Percentiles rank a stretch among this genome's conserved stretches.
phyloP scores from a whole-genome alignment of 2,113 vertebrate genomes.

The Hyla sarda region DNA sequence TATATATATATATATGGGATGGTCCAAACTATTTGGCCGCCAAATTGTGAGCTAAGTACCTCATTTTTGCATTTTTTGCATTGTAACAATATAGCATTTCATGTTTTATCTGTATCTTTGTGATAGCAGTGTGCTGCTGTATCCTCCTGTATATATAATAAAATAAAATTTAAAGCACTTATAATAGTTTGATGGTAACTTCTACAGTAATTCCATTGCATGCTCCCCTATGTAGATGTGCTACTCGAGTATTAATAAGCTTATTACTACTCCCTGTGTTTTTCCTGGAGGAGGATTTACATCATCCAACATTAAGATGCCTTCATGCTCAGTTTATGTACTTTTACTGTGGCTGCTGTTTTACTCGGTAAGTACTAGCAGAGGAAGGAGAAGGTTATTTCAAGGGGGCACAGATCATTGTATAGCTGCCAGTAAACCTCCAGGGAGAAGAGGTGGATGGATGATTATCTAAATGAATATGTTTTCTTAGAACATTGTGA shows the following conservation, averaged over 20 bases:
- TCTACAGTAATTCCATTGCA: no score
- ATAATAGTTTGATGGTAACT: no score
- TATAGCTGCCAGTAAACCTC: background rate
- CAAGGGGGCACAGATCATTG: background rate
- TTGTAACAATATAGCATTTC: no score
- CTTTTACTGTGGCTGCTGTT: background rate
- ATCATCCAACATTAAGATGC: background rate
- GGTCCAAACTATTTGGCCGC: no score
- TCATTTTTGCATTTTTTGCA: no score
- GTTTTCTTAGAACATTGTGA: background rate
- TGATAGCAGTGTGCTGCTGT: no score
- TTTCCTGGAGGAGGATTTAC: background rate
- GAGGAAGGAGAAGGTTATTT: background rate
- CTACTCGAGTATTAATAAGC: background rate
- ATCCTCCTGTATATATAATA: no score
- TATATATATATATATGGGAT: no score
- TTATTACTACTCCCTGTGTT: background rate
- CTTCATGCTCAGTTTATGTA: background rate
- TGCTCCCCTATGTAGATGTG: background rate
- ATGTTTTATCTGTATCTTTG: no score
- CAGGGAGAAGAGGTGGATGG: background rate
- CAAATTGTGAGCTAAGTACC: no score
- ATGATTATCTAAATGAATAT: slow-evolving; percentile 2
- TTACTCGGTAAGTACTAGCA: background rate
- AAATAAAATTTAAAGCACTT: no score